Base-by-base conservation (phyloP, 2,113 vertebrate species). In the Zosterops pallidus region DNA sequence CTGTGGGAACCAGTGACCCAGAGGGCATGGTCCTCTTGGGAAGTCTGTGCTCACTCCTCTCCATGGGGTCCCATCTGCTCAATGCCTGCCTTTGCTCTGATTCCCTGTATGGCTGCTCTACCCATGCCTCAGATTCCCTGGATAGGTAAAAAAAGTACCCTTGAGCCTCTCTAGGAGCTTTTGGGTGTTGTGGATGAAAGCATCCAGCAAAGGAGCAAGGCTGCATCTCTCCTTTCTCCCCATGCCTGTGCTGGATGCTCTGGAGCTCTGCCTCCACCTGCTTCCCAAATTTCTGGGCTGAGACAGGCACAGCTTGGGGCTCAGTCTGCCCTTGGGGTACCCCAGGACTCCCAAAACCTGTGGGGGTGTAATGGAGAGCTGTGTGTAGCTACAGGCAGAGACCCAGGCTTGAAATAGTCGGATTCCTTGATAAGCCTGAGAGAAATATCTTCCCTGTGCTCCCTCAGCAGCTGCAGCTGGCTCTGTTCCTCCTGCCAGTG, bases 211-310 rank as follows among this genome's bases (percentile, higher is more conserved):
- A 65, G 33, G 60, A 65, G 50, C 56, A 12, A 26, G 46, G 76
- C 77, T 83, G 47, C 21, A 39, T 28, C 74, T 56, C 59, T 14
- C 26, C 50, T 14, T 53, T 44, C 55, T 42, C 44, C 60, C 33
- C 2, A 3, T 2, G 31, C 39, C 39, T 2, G 4, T 28, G n/a
- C 42, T 10, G 60, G 60, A 3, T 64, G 29, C n/a, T 33, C 56
- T 0, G 0, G 52, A 81, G 82, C 74, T 67, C 64, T 65, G 59
- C 49, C 63, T 64, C 22, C 0, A 0, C 11, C 3, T 3, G 41
- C 79, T 47, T n/a, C 55, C 56, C 37, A 33, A 59, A 52, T 56
- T 37, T 65, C 44, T 1, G 2, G 46, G 37, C 68, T 74, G 50
- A 44, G 52, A 19, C 68, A 57, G 31, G 44, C 29, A 8, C 44